These are phyloP conservation scores for Micrasema longulum DNA, from an alignment of 1,140 invertebrate genomes.

Conservation along the genomic window DNA sequence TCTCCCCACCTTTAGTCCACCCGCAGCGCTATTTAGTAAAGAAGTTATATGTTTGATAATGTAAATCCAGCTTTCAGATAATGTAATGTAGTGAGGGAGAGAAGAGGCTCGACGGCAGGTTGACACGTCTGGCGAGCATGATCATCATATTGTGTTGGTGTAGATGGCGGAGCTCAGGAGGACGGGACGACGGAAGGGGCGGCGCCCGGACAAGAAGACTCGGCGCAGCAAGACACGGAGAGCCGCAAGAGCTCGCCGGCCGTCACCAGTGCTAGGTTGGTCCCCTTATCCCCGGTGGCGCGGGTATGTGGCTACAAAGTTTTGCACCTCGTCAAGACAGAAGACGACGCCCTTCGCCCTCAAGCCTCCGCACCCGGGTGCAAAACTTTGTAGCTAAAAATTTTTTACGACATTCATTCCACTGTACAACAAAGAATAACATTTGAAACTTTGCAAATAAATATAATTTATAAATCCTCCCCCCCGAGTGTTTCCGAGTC, in stretches of 20 bases:
- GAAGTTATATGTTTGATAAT: conserved; percentile 39
- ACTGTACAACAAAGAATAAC: conserved; percentile 34
- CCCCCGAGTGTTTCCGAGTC: background rate
- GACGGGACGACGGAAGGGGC: conserved; percentile 31
- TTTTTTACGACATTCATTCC: conserved; percentile 39
- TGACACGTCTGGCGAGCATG: background rate
- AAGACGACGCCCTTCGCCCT: conserved; percentile 12
- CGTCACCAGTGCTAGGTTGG: conserved; percentile 50
- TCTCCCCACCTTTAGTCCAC: conserved; percentile 18
- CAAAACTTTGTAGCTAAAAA: conserved; percentile 68
- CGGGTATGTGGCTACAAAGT: conserved; percentile 49
- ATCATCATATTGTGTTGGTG: conserved; percentile 54
- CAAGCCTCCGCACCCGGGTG: conserved; percentile 56
- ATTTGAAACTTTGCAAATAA: conserved; percentile 23
- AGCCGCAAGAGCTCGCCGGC: conserved; percentile 36
- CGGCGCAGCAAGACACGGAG: conserved; percentile 42
- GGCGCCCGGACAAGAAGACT: conserved; percentile 33
- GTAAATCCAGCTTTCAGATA: conserved; percentile 42
- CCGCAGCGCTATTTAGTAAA: conserved; percentile 3
- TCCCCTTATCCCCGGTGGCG: conserved; percentile 10
- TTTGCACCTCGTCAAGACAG: conserved; percentile 46
- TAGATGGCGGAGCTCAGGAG: conserved; percentile 53
- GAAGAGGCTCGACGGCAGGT: conserved; percentile 28
- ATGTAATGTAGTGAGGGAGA: conserved; percentile 6
- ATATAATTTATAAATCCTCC: conserved; percentile 14